Conservation (phyloP, 2,113 vertebrate species). For the Lophotis ruficrista region DNA sequence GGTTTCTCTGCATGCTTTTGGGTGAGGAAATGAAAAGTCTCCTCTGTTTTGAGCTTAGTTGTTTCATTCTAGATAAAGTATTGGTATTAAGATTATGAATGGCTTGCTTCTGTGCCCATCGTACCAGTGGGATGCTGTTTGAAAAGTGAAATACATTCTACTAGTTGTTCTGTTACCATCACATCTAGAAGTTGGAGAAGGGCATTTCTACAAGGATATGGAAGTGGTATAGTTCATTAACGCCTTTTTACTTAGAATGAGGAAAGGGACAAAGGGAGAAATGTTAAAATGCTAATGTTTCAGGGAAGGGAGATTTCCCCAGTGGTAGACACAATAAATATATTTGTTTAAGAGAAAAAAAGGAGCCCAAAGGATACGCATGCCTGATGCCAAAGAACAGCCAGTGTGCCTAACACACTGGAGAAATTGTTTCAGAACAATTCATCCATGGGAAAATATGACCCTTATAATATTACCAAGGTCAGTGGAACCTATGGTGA, state of each 20-base stretch:
- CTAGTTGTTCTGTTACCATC: not conserved
- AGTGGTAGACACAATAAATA: conserved; percentile 61
- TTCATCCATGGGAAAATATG: conserved; percentile 76
- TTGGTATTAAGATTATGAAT: not conserved
- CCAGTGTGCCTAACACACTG: conserved; percentile 69
- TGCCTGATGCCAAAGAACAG: conserved; percentile 74
- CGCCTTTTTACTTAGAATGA: not conserved
- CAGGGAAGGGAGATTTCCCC: conserved; percentile 38
- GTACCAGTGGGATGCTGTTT: not conserved
- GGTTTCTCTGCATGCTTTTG: not conserved
- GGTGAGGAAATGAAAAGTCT: not conserved
- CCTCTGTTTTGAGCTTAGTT: not conserved
- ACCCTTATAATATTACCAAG: conserved; percentile 66
- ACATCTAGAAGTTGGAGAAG: not conserved
- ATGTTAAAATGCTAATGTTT: conserved; percentile 27
- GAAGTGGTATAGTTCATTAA: not conserved
- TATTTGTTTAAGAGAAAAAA: conserved; percentile 57
- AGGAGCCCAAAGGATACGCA: conserved; percentile 69
- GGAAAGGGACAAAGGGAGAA: not conserved
- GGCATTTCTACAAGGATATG: not conserved
- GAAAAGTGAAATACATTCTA: not conserved
- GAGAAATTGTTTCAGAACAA: conserved; percentile 73
- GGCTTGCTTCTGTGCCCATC: not conserved
- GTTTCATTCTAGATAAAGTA: not conserved
- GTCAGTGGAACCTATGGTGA: conserved; percentile 57